Conservation (phyloP, 2,113 vertebrate species). For the Struthidea cinerea region DNA sequence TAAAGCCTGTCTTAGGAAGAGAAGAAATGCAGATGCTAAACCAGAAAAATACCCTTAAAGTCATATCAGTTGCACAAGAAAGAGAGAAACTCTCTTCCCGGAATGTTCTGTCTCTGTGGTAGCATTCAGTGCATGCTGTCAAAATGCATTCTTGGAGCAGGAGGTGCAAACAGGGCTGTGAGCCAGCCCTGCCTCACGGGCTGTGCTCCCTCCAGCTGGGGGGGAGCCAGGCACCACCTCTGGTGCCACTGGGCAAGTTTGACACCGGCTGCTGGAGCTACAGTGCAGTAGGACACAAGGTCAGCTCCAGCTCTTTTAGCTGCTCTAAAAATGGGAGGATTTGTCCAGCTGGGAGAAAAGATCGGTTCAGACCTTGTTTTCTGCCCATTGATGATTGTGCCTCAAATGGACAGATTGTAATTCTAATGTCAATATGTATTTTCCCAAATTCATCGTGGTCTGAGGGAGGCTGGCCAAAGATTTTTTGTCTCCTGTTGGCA, state of each 20-base stretch:
- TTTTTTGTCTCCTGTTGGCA: background rate
- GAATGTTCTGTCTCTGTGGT: background rate
- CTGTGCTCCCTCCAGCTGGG: background rate
- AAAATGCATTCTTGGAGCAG: background rate
- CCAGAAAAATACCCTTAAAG: background rate
- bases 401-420: fast-evolving
- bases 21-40: background rate
- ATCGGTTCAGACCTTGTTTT: background rate
- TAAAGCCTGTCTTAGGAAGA: background rate
- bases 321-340: background rate
- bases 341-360: background rate
- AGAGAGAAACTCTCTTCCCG: background rate
- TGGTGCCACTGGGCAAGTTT: background rate
- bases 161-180: background rate
- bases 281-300: too few relatives aligned
- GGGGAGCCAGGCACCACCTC: background rate
- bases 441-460: background rate
- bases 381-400: background rate
- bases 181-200: background rate
- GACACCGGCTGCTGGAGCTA: background rate
- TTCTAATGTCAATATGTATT: background rate
- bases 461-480: background rate
- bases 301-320: background rate
- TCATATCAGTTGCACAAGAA: background rate
- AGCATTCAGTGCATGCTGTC: background rate